These are phyloP conservation scores for Cecropterus lyciades DNA, from an alignment of 1,140 invertebrate species.

Conservation along the genomic window DNA sequence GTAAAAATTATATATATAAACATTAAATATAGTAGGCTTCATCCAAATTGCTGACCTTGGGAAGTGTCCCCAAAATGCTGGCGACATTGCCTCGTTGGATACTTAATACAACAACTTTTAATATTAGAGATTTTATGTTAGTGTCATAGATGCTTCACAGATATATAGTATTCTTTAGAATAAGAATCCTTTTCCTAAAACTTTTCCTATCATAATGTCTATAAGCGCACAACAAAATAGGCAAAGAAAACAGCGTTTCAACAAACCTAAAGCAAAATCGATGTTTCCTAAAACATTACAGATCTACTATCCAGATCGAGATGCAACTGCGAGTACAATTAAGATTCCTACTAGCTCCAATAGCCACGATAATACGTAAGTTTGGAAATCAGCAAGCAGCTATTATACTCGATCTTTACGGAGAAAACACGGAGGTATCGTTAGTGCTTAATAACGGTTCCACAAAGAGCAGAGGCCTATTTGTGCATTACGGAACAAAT, in stretches of 20 bases:
- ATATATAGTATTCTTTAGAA: no score
- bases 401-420: conserved; percentile 46
- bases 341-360: conserved; percentile 21
- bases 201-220: no score
- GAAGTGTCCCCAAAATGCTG: no score
- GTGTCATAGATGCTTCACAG: no score
- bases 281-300: not conserved
- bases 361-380: conserved; percentile 35
- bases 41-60: no score
- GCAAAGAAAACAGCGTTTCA: not conserved
- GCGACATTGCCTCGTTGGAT: no score
- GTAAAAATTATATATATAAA: no score
- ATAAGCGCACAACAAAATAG: no score
- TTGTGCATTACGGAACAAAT: conserved; percentile 46
- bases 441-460: conserved; percentile 48
- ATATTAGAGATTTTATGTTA: no score
- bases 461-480: conserved; percentile 45
- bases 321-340: conserved; percentile 35
- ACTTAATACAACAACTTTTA: no score
- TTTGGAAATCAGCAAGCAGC: conserved; percentile 41
- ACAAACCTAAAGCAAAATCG: not conserved
- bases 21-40: no score
- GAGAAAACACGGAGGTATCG: conserved; percentile 46
- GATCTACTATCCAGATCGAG: conserved; percentile 17
- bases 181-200: no score